Base-by-base conservation (phyloP, 2,888 invertebrate species). In the Gnatocerus cornutus region DNA sequence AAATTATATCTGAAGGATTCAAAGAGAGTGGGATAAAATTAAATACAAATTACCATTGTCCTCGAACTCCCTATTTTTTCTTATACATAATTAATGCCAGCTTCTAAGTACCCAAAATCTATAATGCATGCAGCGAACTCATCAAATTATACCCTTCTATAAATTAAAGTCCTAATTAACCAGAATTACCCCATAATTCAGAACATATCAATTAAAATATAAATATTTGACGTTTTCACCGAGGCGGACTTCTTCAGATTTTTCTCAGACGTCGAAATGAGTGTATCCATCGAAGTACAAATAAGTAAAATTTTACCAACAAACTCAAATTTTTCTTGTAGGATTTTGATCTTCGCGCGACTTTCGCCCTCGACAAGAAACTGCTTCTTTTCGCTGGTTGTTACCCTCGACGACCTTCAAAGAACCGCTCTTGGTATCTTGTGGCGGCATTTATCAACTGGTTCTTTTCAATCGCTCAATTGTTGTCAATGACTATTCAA, bases 401-500 rank as follows among this genome's bases (percentile, higher is more conserved):
- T 41, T 41, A 41, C 41, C 41, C 41, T n/a, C n/a, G 13, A 10
- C 7, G 41, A 4, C 3, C 41, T 6, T 4, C 14, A 0, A 9
- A 61, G 9, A 43, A 39, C 27, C 12, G 12, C 41, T 13, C 6
- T 10, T 12, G 10, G 13, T 41, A 41, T 12, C 13, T 41, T 12
- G 1, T 41, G 2, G 13, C 12, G n/a, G 41, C 12, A 6, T 7
- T n/a, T 2, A 41, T 41, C 6, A 41, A 12, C 12, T 10, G 7
- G 13, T 41, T 41, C 41, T 41, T 41, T 41, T 41, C 41, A 1
- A 10, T 41, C n/a, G 41, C 41, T 12, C 29, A 52, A 39, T 16
- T 55, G 1, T 12, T 30, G 7, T 55, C 55, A 6, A 37, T 55
- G 37, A 55, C 33, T 14, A 30, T 10, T 6, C 52, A 52, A 52